Percentiles rank a stretch among this genome's conserved stretches.
These are phyloP conservation scores for Tribolium madens DNA, from an alignment of 1,140 invertebrate species.

Conservation along the genomic window DNA sequence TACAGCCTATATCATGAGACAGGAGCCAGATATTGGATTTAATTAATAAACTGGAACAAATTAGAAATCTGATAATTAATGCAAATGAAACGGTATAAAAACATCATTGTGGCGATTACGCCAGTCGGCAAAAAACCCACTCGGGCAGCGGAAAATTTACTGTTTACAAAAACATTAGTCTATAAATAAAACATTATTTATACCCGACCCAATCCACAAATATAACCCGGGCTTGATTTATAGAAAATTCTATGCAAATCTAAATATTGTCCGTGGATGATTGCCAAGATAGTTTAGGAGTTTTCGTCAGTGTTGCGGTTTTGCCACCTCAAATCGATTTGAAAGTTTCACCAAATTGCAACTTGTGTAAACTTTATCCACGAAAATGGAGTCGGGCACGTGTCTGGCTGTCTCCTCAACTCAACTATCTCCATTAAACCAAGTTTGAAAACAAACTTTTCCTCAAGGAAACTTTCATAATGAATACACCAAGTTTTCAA, in stretches of 20 bases:
- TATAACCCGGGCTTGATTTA: constrained; percentile 41
- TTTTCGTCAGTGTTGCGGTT: constrained; percentile 12
- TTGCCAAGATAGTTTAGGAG: constrained; percentile 42
- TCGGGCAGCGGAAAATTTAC: constrained; percentile 43
- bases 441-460: constrained; percentile 44
- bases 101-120: constrained; percentile 25
- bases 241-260: constrained; percentile 43
- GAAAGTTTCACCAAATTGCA: constrained; percentile 3
- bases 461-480: constrained; percentile 48
- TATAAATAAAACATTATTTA: constrained; percentile 47
- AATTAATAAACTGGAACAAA: constrained; percentile 17
- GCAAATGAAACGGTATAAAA: constrained; percentile 30
- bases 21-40: no score
- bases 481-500: constrained; percentile 49
- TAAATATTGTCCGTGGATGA: constrained; percentile 40
- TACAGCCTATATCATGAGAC: no score
- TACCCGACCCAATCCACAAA: constrained; percentile 42
- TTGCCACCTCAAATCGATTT: constrained; percentile 15
- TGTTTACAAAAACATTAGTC: constrained; percentile 41
- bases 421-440: constrained; percentile 54
- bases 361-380: constrained; percentile 10
- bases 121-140: constrained; percentile 23
- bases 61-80: constrained; percentile 36
- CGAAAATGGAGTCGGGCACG: constrained; percentile 28
- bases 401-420: constrained; percentile 30